phyloP scores from a whole-genome alignment of 1,140 invertebrate species.

The Pachyrhynchus sulphureomaculatus region DNA sequence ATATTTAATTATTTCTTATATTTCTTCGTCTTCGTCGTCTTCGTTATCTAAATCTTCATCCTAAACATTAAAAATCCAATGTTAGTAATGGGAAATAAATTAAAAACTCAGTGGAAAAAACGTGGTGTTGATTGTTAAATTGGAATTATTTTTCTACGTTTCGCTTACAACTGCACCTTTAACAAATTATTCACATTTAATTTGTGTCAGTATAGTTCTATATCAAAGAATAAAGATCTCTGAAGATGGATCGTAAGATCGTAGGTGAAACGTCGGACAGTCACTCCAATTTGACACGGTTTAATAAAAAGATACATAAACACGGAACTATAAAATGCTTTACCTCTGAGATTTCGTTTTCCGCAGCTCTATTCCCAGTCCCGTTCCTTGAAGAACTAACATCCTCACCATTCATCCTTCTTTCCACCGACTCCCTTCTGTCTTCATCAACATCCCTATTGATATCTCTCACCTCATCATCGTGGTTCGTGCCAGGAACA shows the following conservation, averaged over 20 bases:
- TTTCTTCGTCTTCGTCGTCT: conserved; percentile 34
- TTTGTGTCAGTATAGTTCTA: too few relatives aligned
- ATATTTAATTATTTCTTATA: conserved; percentile 28
- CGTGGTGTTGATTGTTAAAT: too few relatives aligned
- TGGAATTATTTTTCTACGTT: too few relatives aligned
- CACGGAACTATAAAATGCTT: background rate
- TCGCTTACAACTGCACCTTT: too few relatives aligned
- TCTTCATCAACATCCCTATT: conserved; percentile 27
- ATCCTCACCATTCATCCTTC: conserved; percentile 24
- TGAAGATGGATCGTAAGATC: too few relatives aligned
- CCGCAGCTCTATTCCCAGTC: conserved; percentile 29
- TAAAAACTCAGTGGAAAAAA: too few relatives aligned
- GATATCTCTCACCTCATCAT: conserved; percentile 35
- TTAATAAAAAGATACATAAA: background rate
- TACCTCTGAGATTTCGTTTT: conserved; percentile 40
- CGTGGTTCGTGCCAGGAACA: too few relatives aligned
- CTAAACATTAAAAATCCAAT: conserved; percentile 16
- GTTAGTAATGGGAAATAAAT: too few relatives aligned
- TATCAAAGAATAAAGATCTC: too few relatives aligned
- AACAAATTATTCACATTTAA: too few relatives aligned
- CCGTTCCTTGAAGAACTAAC: conserved; percentile 35
- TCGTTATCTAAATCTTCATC: conserved; percentile 29
- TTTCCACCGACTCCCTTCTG: conserved; percentile 21
- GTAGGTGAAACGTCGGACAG: too few relatives aligned
- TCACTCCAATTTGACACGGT: too few relatives aligned